Base-by-base conservation (phyloP, 2,113 vertebrate species). In the Rhizomys pruinosus region DNA sequence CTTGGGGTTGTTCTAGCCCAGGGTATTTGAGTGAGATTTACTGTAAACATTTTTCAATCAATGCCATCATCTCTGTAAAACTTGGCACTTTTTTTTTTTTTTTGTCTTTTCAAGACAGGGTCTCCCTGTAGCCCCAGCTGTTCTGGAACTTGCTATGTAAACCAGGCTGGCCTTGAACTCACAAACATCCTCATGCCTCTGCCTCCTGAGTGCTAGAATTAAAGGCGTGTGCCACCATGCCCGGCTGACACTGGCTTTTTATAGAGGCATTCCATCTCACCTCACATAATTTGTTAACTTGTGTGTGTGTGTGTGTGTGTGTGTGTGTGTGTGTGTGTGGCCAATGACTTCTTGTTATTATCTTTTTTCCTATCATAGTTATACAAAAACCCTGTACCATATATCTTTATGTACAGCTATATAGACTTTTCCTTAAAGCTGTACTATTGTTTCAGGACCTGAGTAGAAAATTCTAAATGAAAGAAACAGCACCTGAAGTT, bases 11-110 rank as follows among this genome's bases (percentile, higher is more conserved):
- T 34, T 80, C 79, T 44, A 74, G 94, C 69, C 84, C 68, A 68
- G 59, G 55, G 3, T 59, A 15, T 85, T 96, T 93, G 68, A 69
- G 91, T 32, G 84, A 87, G 84, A 89, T 87, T 94, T 92, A 32
- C n/a, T 68, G 37, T 92, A 87, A 93, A 95, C 52, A 74, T 95
- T 93, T 81, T 93, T 85, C 57, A 85, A 89, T 87, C 91, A 92
- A 29, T 66, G 47, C 63, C 77, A 87, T 94, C 93, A 94, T 72
- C 89, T 79, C 59, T 86, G 72, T 63, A 82, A 88, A 94, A 93
- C 80, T 88, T 71, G 73, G 88, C 81, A 89, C 68, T 84, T 93
- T 94, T 92, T 66, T 57, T 69, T n/a, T n/a, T n/a, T n/a, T n/a
- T n/a, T n/a, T n/a, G n/a, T n/a, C n/a, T n/a, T n/a, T n/a, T n/a